Evolutionary conservation across 2,113 vertebrate species (phyloP), one percentile per base, ranked within the genome.

Genomic region (Ovis canadensis): DNA sequence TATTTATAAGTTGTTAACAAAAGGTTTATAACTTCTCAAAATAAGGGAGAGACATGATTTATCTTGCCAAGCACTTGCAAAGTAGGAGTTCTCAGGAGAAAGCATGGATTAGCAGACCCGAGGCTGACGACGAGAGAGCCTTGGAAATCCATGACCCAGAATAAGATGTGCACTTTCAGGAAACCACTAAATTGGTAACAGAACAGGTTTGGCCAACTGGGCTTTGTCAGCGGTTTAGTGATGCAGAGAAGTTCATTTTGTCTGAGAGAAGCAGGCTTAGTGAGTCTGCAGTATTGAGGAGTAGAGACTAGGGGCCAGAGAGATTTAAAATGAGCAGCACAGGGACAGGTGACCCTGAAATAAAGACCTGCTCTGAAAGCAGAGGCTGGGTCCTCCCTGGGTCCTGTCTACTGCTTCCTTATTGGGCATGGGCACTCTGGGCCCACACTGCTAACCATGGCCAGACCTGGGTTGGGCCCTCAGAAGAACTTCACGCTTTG

Each of bases 21-120:
- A 96, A 80, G 81, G 81, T 50, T 57, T 71, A 88, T 80, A 50
- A n/a, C 40, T 93, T 82, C 57, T 36, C 7, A 7, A 88, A 95
- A 43, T n/a, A 48, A 86, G 29, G 33, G 27, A n/a, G 27, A 80
- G 45, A 31, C 36, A n/a, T 1, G n/a, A 88, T 74, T 64, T 85
- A 82, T 91, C 13, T n/a, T 23, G 62, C 19, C 16, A 21, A 48
- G 81, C 80, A 55, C 25, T 13, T 13, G 82, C 11, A 43, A 27
- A 45, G 1, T 31, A 21, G 62, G 59, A 48, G 33, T 36, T 74
- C 50, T 71, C 48, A 23, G 17, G 52, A 64, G 16, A 60, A 60
- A 50, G n/a, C 31, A 21, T 7, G 6, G 50, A 15, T 50, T 40
- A 21, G 31, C 19, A 12, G 60, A 78, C n/a, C 31, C 0, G 6